These are phyloP conservation scores for Autographa pulchrina DNA, from an alignment of 2,888 invertebrate species.

Conservation along the genomic window DNA sequence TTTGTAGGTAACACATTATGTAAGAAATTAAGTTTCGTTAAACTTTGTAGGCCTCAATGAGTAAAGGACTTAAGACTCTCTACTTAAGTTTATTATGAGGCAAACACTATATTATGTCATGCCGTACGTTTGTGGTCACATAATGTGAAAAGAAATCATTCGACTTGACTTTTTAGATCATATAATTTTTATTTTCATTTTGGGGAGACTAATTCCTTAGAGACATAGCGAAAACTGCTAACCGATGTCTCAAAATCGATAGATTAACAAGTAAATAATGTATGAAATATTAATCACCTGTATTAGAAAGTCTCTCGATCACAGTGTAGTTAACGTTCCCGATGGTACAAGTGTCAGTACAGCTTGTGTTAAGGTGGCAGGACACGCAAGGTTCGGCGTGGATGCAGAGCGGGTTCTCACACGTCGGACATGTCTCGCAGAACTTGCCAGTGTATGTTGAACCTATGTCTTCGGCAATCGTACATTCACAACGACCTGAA, in stretches of 20 bases:
- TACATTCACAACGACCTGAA: conserved; percentile 82
- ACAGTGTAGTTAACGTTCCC: conserved; percentile 80
- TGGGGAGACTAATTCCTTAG: no score
- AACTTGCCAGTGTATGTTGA: conserved; percentile 81
- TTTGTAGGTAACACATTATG: background rate
- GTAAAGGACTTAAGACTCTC: no score
- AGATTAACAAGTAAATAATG: no score
- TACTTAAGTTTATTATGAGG: no score
- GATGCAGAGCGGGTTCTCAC: conserved; percentile 85
- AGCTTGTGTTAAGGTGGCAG: conserved; percentile 77
- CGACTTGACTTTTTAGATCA: no score
- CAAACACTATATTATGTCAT: no score
- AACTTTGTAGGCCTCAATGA: background rate
- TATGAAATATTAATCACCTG: conserved; percentile 56
- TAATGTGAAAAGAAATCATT: no score
- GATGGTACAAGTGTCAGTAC: conserved; percentile 75
- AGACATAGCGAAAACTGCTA: no score
- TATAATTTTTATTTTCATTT: no score
- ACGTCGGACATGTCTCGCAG: conserved; percentile 87
- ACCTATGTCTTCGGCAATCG: conserved; percentile 64
- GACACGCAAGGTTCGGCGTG: conserved; percentile 84
- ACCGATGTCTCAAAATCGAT: no score
- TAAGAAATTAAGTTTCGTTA: background rate
- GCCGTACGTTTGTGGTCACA: no score
- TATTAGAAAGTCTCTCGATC: conserved; percentile 61